Conservation (phyloP, 1,140 invertebrate genomes). For the Goniozus legneri region DNA sequence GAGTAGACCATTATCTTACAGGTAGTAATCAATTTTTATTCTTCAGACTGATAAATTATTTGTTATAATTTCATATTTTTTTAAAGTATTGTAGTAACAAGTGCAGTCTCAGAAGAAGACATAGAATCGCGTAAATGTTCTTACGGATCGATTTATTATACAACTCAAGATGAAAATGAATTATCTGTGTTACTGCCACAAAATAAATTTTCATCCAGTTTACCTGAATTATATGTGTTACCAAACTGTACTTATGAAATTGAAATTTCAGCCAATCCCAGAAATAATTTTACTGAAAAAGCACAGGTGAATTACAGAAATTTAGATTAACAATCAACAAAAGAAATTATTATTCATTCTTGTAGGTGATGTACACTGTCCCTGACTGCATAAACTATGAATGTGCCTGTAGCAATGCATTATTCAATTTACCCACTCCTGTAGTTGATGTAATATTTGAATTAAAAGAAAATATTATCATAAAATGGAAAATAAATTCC, state of each 20-base stretch:
- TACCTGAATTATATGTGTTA: constrained; percentile 32
- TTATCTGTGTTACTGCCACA: constrained; percentile 32
- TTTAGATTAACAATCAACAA: neutral
- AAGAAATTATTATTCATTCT: constrained; percentile 4
- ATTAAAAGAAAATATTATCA: constrained; percentile 11
- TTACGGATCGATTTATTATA: constrained; percentile 28
- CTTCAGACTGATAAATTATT: neutral
- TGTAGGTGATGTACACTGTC: constrained; percentile 35
- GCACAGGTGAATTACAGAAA: constrained; percentile 18
- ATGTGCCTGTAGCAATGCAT: constrained; percentile 25
- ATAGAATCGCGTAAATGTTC: constrained; percentile 15
- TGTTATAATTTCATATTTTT: constrained; percentile 2
- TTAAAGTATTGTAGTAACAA: constrained; percentile 23
- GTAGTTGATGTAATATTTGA: constrained; percentile 19
- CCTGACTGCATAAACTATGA: constrained; percentile 33
- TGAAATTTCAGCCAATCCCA: constrained; percentile 40
- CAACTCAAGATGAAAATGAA: constrained; percentile 18
- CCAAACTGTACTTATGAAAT: constrained; percentile 39
- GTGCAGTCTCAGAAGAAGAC: neutral
- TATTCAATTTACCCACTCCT: constrained; percentile 22
- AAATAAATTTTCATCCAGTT: constrained; percentile 21
- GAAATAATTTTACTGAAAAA: constrained; percentile 19
- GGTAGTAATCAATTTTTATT: constrained; percentile 17
- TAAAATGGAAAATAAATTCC: constrained; percentile 31
- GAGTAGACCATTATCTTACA: constrained; percentile 24